These are phyloP conservation scores for Megalurothrips usitatus DNA, from an alignment of 2,888 invertebrate genomes.

Conservation along the genomic window DNA sequence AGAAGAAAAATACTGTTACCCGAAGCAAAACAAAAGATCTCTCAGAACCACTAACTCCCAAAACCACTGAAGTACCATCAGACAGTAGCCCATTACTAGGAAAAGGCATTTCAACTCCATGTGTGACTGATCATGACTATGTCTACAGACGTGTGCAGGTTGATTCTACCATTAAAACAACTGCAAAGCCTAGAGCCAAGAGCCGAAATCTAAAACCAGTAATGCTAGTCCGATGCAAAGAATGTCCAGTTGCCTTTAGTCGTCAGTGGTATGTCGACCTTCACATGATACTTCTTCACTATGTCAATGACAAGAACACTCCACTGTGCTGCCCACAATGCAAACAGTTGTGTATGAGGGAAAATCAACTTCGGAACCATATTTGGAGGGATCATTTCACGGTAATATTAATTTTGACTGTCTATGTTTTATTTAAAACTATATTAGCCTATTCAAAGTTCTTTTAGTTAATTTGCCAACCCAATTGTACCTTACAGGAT, in stretches of 20 bases:
- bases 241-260: neutral
- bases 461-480: neutral
- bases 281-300: neutral
- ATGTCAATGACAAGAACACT: neutral
- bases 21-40: too few species aligned
- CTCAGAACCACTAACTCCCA: too few species aligned
- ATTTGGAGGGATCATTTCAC: neutral
- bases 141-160: neutral
- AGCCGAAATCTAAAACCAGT: neutral
- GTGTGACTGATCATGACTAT: neutral
- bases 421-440: neutral
- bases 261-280: neutral
- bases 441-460: too few species aligned
- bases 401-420: neutral
- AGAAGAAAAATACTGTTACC: too few species aligned
- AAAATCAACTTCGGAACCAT: neutral
- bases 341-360: neutral
- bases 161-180: neutral
- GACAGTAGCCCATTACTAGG: neutral
- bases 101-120: neutral
- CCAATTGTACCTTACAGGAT: neutral
- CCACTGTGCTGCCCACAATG: neutral
- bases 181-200: neutral
- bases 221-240: neutral
- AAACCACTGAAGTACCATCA: too few species aligned